Conservation (phyloP, 2,888 invertebrate genomes). For the Agrochola macilenta region DNA sequence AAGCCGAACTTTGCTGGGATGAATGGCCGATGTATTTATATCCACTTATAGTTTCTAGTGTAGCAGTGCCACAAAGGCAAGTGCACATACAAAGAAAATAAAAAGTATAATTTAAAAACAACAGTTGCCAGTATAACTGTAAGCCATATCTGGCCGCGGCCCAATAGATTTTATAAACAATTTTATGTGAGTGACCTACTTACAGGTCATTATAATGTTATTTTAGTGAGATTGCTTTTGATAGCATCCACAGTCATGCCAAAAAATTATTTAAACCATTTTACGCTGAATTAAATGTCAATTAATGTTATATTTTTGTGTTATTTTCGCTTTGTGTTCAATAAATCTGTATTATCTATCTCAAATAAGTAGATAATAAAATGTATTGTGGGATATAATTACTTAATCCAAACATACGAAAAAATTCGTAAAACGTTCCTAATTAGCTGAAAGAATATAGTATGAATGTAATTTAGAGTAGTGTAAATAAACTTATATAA, state of each 20-base stretch:
- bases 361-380: neutral
- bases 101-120: slow-evolving; percentile 32
- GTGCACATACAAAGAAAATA: slow-evolving; percentile 9
- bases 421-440: slow-evolving; percentile 41
- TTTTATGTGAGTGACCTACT: slow-evolving; percentile 49
- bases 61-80: no score
- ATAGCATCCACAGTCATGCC: slow-evolving; percentile 23
- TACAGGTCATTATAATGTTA: slow-evolving; percentile 47
- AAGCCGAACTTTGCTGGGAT: neutral
- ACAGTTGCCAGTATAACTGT: slow-evolving; percentile 50
- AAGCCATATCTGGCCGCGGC: slow-evolving; percentile 51
- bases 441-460: slow-evolving; percentile 29
- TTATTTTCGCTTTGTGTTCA: slow-evolving; percentile 3
- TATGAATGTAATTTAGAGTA: slow-evolving; percentile 16
- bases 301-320: neutral
- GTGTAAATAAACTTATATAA: slow-evolving; percentile 41
- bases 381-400: slow-evolving; percentile 14
- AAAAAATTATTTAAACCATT: slow-evolving; percentile 20
- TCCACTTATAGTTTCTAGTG: neutral
- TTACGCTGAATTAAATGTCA: slow-evolving; percentile 5
- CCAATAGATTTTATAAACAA: slow-evolving; percentile 38
- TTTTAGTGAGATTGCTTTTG: slow-evolving; percentile 32
- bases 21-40: slow-evolving; percentile 24
- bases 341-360: slow-evolving; percentile 4
- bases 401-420: neutral